Conservation (phyloP, 2,113 vertebrate species). For the Austrofundulus limnaeus region DNA sequence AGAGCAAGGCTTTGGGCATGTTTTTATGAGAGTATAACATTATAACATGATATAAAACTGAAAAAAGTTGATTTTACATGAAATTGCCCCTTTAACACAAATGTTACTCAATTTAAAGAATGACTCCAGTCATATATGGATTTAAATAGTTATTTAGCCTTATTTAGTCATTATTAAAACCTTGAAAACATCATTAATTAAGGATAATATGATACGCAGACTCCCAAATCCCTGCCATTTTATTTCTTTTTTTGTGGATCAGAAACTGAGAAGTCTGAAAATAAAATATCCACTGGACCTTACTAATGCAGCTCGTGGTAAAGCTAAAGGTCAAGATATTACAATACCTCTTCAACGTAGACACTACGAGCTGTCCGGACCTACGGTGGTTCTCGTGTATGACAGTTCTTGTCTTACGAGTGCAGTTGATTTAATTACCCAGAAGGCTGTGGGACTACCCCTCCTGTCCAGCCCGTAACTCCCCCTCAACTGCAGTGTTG, state of each 20-base stretch:
- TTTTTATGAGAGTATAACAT: no score
- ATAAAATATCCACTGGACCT: not conserved
- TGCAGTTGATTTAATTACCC: conserved; percentile 1
- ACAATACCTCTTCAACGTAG: not conserved
- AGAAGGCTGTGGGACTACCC: not conserved
- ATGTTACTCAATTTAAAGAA: no score
- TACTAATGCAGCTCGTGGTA: no score
- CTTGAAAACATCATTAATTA: no score
- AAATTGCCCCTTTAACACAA: no score
- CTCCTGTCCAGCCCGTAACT: not conserved
- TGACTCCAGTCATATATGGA: no score
- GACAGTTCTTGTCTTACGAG: not conserved
- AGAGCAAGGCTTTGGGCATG: no score
- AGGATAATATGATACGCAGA: no score
- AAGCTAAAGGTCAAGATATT: no score
- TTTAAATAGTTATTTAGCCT: not conserved
- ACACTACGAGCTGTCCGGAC: not conserved
- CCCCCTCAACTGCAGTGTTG: not conserved
- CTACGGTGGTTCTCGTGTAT: not conserved
- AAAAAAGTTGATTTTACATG: no score
- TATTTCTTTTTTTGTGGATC: not conserved
- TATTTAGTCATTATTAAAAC: not conserved
- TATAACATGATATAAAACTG: no score
- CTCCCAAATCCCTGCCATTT: no score
- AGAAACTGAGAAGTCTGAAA: not conserved